Evolutionary conservation across 2,888 invertebrate genomes (phyloP), one percentile per base, ranked within the genome.

Genomic region (Argyresthia albistria): DNA sequence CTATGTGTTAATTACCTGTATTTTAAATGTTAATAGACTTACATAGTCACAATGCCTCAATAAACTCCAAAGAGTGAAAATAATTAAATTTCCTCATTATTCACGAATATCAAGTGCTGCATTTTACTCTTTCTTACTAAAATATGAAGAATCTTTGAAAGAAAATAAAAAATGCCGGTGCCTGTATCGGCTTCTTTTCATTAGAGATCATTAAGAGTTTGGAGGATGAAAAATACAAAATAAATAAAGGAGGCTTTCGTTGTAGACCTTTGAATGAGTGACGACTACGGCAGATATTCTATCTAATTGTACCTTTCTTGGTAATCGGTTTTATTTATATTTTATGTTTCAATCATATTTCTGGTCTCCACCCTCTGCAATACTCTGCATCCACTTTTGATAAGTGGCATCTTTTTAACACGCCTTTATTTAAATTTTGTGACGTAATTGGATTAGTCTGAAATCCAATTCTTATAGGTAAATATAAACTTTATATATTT

Each of bases 141-240:
- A 25, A 25, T 1, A 45, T 45, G n/a, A 12, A 48, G 36, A 37
- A 14, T 11, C 8, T 35, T 16, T 9, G 11, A n/a, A 43, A 43
- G 58, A 60, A 58, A 60, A 56, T 56, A 59, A 66, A 65, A n/a
- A 69, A 71, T 70, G 69, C 62, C 36, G 59, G 60, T 64, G 61
- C 63, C 61, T 66, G 66, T 72, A 78, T 77, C 77, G 76, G 69
- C 71, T 70, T 71, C 77, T 73, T 78, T 82, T 82, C 77, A 80
- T 82, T 76, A 76, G 73, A 75, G 73, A 77, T 80, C 84, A 82
- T 83, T 81, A 25, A 81, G 79, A 80, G 74, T 73, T 76, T 69
- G 58, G 63, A 65, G 66, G 71, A 76, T 73, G 73, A 79, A 77
- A 78, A 79, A 77, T 72, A 73, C 65, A 74, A 77, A 72, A 78